Percentiles rank a stretch among this genome's conserved stretches.
phyloP scores from a whole-genome alignment of 92 coral and sea anemone species.

The Zoanthus solanderi region DNA sequence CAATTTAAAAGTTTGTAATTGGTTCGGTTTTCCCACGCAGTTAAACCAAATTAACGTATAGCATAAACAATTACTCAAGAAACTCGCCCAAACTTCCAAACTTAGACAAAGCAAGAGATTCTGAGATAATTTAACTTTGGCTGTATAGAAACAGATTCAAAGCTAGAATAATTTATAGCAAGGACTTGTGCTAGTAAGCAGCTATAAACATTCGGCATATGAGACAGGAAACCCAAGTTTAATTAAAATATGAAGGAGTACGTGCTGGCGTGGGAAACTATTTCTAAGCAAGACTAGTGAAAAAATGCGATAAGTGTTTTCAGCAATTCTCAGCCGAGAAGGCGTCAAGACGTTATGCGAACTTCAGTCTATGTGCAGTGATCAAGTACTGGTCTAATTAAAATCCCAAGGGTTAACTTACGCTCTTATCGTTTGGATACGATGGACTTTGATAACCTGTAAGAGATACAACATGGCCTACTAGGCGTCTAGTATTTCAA shows the following conservation, averaged over 20 bases:
- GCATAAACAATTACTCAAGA: neutral
- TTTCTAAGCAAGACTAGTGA: slow-evolving; percentile 32
- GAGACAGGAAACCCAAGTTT: slow-evolving; percentile 15
- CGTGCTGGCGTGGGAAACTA: slow-evolving; percentile 41
- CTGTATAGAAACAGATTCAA: neutral
- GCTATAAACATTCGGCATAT: neutral
- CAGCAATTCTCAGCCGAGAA: slow-evolving; percentile 46
- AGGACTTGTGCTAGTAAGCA: neutral
- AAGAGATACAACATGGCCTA: slow-evolving; percentile 2
- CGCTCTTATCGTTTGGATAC: neutral
- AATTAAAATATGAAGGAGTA: slow-evolving; percentile 15
- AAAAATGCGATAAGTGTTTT: slow-evolving; percentile 43
- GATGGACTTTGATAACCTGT: slow-evolving; percentile 23
- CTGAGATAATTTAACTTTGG: neutral
- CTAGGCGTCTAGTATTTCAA: slow-evolving; percentile 17
- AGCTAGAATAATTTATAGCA: neutral
- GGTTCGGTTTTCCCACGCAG: slow-evolving; percentile 33
- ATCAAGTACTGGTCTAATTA: slow-evolving; percentile 42
- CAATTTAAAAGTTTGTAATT: neutral
- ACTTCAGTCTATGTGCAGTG: slow-evolving; percentile 33
- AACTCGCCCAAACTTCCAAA: neutral
- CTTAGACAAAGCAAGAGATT: neutral
- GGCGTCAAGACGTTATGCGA: slow-evolving; percentile 45
- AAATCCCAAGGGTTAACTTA: slow-evolving; percentile 24
- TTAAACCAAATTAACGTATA: neutral